Percentiles rank a stretch among this genome's conserved stretches.
These are phyloP conservation scores for Dolichomitus sp. DNA, from an alignment of 2,888 invertebrate genomes.

Conservation along the genomic window DNA sequence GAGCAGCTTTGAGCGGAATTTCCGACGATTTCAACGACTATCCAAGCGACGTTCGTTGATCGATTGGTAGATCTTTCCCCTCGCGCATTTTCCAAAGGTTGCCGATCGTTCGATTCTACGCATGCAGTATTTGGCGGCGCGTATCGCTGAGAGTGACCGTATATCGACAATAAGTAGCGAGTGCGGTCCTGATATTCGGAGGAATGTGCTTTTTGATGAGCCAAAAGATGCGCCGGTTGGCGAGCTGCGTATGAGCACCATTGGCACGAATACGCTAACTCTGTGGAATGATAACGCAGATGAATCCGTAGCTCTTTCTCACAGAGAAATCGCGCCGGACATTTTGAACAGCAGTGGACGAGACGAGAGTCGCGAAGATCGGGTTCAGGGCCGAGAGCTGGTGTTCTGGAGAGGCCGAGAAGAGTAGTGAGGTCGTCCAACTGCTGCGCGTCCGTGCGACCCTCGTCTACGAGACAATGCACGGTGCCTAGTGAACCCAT, in stretches of 20 bases:
- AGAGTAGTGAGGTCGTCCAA: conserved; percentile 79
- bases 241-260: conserved; percentile 93
- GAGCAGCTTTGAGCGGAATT: conserved; percentile 34
- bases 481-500: conserved; percentile 91
- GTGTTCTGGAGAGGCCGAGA: conserved; percentile 76
- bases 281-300: conserved; percentile 90
- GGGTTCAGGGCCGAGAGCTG: conserved; percentile 78
- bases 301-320: conserved; percentile 92
- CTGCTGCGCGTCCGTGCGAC: conserved; percentile 87
- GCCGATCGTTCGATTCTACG: conserved; percentile 75
- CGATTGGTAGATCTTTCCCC: conserved; percentile 16
- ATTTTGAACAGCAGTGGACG: conserved; percentile 92
- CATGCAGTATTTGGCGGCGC: conserved; percentile 89
- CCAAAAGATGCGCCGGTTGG: conserved; percentile 90
- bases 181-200: conserved; percentile 93
- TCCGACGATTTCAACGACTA: conserved; percentile 77
- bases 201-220: conserved; percentile 92
- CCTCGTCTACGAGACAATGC: conserved; percentile 90
- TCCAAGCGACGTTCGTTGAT: conserved; percentile 77
- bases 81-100: conserved; percentile 50
- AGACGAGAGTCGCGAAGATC: conserved; percentile 79
- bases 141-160: conserved; percentile 89
- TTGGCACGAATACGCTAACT: conserved; percentile 90
- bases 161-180: conserved; percentile 89
- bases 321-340: conserved; percentile 94